A percentile compares a stretch with the other conserved stretches of the same genome.
These are phyloP conservation scores for Gracilinanus agilis DNA, from an alignment of 2,113 vertebrate species.

Conservation along the genomic window DNA sequence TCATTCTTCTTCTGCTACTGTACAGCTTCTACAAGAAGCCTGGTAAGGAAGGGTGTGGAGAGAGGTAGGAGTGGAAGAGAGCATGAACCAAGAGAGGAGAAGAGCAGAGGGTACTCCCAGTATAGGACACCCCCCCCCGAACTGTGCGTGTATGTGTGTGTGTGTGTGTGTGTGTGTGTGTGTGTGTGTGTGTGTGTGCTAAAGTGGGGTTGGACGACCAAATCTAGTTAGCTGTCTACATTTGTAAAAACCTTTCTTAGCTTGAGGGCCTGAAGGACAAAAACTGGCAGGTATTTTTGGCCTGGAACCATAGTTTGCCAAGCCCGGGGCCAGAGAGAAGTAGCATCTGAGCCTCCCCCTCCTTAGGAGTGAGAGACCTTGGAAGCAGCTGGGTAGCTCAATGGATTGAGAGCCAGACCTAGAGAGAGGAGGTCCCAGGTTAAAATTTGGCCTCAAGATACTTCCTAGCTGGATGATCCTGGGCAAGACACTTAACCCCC, in stretches of 20 bases:
- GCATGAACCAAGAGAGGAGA: not conserved
- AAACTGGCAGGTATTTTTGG: not conserved
- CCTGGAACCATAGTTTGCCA: not conserved
- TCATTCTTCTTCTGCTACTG: conserved; percentile 84
- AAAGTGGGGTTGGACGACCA: not conserved
- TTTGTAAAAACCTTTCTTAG: not conserved
- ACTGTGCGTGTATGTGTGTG: not conserved
- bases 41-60: conserved; percentile 66
- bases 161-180: not conserved
- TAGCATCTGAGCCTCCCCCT: not conserved
- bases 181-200: too few relatives aligned
- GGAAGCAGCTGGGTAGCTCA: too few relatives aligned
- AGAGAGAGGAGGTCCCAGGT: too few relatives aligned
- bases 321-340: not conserved
- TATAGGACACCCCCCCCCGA: not conserved
- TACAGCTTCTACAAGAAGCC: conserved; percentile 86
- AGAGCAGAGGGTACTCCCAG: not conserved
- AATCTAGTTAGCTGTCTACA: not conserved
- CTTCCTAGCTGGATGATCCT: too few relatives aligned
- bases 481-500: too few relatives aligned
- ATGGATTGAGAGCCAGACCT: too few relatives aligned
- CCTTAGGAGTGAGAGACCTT: too few relatives aligned
- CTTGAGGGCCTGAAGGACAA: not conserved
- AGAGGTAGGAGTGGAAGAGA: not conserved
- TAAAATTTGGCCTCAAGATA: too few relatives aligned